phyloP scores from a whole-genome alignment of 2,113 vertebrate species.

The Scartelaos histophorus region DNA sequence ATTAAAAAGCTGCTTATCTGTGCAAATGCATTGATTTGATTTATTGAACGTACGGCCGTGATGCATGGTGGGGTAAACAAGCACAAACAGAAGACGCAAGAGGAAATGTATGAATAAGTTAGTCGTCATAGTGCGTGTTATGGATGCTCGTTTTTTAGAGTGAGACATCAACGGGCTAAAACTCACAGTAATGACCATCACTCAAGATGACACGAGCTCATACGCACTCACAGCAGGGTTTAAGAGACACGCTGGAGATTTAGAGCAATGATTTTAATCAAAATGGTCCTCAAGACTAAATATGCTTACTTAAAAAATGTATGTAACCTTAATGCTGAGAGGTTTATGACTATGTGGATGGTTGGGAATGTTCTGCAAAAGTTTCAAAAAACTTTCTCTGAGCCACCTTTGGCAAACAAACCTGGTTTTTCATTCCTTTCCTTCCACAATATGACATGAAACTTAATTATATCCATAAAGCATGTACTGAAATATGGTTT shows the following conservation, averaged over 20 bases:
- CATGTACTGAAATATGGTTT: too few relatives aligned
- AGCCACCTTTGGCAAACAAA: too few relatives aligned
- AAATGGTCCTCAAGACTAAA: neutral
- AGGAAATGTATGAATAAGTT: constrained; percentile 63
- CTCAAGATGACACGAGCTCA: constrained; percentile 56
- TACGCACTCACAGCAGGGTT: constrained; percentile 31
- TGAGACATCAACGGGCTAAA: neutral
- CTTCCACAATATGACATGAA: too few relatives aligned
- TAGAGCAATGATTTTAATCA: constrained; percentile 17
- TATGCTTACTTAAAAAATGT: too few relatives aligned
- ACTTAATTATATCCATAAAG: too few relatives aligned
- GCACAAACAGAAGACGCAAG: constrained; percentile 28
- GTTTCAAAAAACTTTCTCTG: too few relatives aligned
- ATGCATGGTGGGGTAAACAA: constrained; percentile 59
- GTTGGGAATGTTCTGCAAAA: too few relatives aligned
- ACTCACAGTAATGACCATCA: constrained; percentile 61
- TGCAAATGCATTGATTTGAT: constrained; percentile 20
- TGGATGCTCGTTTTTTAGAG: constrained; percentile 40
- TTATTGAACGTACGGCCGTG: constrained; percentile 32
- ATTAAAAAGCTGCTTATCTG: constrained; percentile 16
- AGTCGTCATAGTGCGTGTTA: constrained; percentile 57
- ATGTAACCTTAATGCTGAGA: too few relatives aligned
- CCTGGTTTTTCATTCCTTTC: too few relatives aligned
- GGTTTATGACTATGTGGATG: too few relatives aligned
- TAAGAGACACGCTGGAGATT: constrained; percentile 51